Evolutionary conservation across 2,113 vertebrate species (phyloP).

Genomic region (Tachysurus fulvidraco): DNA sequence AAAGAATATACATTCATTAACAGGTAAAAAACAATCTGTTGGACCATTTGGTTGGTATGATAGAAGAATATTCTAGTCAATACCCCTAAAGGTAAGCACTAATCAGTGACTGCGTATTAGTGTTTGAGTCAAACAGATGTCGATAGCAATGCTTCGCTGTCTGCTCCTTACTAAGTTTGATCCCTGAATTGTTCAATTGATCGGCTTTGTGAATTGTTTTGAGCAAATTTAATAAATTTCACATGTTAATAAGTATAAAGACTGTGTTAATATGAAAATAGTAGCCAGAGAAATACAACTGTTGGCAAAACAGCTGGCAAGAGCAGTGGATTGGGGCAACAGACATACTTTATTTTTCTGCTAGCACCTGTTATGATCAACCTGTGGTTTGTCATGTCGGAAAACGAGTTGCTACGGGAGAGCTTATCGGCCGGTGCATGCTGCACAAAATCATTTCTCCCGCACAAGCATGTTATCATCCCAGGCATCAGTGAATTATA

Average conservation of each 20-base stretch:
- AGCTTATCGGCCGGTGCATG: background rate
- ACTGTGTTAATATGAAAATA: background rate
- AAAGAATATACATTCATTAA: background rate
- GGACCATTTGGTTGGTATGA: background rate
- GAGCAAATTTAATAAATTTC: background rate
- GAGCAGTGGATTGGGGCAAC: background rate
- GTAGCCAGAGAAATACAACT: background rate
- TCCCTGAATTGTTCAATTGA: background rate
- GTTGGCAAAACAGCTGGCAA: background rate
- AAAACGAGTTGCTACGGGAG: background rate
- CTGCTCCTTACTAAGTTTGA: background rate
- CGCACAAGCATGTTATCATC: background rate
- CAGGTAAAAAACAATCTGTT: background rate
- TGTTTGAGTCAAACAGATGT: background rate
- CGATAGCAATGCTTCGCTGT: background rate
- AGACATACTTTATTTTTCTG: background rate
- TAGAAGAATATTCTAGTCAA: background rate
- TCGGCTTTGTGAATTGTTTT: background rate
- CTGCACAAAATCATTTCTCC: background rate
- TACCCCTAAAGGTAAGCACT: background rate
- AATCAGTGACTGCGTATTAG: background rate
- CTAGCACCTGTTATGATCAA: background rate
- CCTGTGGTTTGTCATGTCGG: background rate
- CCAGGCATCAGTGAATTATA: constrained; percentile 20
- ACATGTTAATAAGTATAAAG: background rate